These are phyloP conservation scores for Hoplostethus mediterraneus DNA, from an alignment of 2,797 vertebrate genomes.

Conservation along the genomic window DNA sequence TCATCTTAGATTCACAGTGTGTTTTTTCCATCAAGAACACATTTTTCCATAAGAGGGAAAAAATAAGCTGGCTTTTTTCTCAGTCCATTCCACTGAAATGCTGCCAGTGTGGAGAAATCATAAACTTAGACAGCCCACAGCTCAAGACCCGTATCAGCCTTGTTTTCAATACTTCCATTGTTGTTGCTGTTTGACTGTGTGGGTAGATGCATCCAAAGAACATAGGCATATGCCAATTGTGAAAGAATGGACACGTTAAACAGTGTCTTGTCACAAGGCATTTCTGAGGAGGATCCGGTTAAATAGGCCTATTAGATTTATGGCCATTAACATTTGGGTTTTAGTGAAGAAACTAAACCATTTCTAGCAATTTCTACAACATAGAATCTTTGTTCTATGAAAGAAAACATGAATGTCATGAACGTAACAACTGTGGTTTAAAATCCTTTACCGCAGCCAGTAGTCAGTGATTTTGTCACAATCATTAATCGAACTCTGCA, in stretches of 20 bases:
- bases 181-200: constrained; percentile 51
- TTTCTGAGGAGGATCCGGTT: too few species aligned
- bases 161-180: constrained; percentile 60
- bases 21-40: constrained; percentile 44
- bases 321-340: too few species aligned
- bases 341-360: too few species aligned
- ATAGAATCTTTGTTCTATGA: too few species aligned
- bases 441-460: too few species aligned
- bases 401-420: too few species aligned
- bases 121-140: constrained; percentile 53
- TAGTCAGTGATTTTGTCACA: too few species aligned
- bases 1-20: constrained; percentile 41
- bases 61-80: constrained; percentile 62
- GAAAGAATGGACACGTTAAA: constrained; percentile 23
- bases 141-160: constrained; percentile 26
- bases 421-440: too few species aligned
- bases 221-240: constrained; percentile 23
- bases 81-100: constrained; percentile 63
- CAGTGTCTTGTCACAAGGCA: too few species aligned
- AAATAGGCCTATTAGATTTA: too few species aligned
- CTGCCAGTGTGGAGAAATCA: constrained; percentile 64
- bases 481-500: too few species aligned
- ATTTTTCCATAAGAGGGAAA: constrained; percentile 64
- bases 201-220: constrained; percentile 58
- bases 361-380: too few species aligned